Conservation (phyloP, 2,888 invertebrate species). For the Priocnemis perturbator region DNA sequence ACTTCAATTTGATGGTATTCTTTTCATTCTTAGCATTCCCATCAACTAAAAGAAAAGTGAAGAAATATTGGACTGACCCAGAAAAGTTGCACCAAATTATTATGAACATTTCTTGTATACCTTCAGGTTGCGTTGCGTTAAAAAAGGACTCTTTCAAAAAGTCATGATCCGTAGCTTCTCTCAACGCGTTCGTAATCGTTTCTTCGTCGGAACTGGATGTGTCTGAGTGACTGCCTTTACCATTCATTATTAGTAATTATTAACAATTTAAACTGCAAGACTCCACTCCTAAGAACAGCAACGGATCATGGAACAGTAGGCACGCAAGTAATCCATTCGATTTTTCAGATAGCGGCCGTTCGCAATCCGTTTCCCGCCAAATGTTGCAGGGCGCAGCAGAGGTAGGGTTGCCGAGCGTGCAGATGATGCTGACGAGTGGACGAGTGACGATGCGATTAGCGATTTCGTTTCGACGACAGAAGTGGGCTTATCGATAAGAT, state of each 20-base stretch:
- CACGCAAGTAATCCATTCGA: too few species aligned
- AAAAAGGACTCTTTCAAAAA: slow-evolving; percentile 58
- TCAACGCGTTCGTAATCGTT: slow-evolving; percentile 48
- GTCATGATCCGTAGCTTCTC: slow-evolving; percentile 62
- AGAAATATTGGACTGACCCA: slow-evolving; percentile 12
- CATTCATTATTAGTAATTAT: slow-evolving; percentile 11
- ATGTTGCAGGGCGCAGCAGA: too few species aligned
- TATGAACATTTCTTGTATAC: background rate
- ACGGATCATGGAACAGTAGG: too few species aligned
- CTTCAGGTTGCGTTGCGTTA: slow-evolving; percentile 18
- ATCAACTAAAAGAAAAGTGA: slow-evolving; percentile 6
- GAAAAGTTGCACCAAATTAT: background rate
- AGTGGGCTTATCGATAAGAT: too few species aligned
- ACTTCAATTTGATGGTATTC: slow-evolving; percentile 18
- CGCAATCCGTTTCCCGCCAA: too few species aligned
- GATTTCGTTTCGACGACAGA: too few species aligned
- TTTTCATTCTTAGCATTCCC: background rate
- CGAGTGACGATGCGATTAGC: too few species aligned
- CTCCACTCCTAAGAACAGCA: too few species aligned
- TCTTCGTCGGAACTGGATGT: slow-evolving; percentile 66
- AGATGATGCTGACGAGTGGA: too few species aligned
- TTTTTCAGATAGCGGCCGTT: too few species aligned
- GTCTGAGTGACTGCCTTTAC: slow-evolving; percentile 11
- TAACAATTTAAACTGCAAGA: too few species aligned
- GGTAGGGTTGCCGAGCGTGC: too few species aligned